A percentile compares a stretch with the other conserved stretches of the same genome.
These are phyloP conservation scores for Emydoidea blandingii DNA, from an alignment of 2,797 vertebrate genomes.

Conservation along the genomic window DNA sequence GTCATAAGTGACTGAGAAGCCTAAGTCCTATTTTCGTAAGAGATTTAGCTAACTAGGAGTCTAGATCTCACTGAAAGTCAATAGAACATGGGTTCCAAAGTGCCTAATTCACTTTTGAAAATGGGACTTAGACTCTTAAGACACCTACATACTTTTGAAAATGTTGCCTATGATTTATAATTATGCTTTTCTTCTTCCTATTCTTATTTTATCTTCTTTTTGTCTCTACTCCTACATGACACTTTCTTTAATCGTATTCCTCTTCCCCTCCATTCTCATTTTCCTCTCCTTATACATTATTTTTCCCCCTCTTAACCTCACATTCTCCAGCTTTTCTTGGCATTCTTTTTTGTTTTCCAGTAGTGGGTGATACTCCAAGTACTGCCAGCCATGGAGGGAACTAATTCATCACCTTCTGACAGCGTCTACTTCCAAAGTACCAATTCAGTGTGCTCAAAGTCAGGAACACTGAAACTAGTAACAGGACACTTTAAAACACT, in stretches of 20 bases:
- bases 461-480: background rate
- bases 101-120: background rate
- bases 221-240: background rate
- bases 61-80: background rate
- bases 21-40: background rate
- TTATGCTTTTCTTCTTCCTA: background rate
- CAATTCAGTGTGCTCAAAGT: background rate
- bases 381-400: background rate
- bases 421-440: background rate
- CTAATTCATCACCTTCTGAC: background rate
- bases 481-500: background rate
- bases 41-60: background rate
- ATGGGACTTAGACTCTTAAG: background rate
- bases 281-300: background rate
- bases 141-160: background rate
- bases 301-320: background rate
- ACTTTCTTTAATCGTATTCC: rapidly evolving
- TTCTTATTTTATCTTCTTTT: background rate
- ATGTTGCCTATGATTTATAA: background rate
- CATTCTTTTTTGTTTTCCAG: background rate
- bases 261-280: background rate
- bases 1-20: background rate
- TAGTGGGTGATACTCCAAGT: background rate
- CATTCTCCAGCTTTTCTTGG: background rate
- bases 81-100: background rate